Base-by-base conservation (phyloP, 1,140 invertebrate genomes). In the Saccostrea glomerata region DNA sequence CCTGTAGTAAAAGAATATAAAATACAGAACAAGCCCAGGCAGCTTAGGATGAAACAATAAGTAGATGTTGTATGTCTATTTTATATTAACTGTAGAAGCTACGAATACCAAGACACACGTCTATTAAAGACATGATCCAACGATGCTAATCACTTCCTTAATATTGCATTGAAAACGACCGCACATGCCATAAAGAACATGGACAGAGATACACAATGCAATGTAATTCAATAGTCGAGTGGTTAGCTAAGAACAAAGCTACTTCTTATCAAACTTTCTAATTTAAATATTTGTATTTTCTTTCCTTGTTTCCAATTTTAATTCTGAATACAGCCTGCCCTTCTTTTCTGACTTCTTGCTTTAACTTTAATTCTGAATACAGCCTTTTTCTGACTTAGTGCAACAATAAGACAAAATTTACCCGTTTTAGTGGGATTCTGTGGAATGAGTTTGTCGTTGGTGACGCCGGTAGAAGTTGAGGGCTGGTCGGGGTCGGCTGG, bases 1-100 rank as follows among this genome's bases (percentile, higher is more conserved):
- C 94, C 94, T 94, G 88, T 20, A 40, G 54, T n/a, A 47, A 30
- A n/a, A 20, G 15, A 82, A 54, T 13, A 15, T 17, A 82, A 36
- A 47, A 47, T 47, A 20, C 54, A 36, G 20, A 20, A 82, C 30
- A 17, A 7, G 5, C 47, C 47, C 5, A 47, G 5, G 9, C 47
- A 47, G 6, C 47, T 47, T 47, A 5, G 47, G 47, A 47, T 47
- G 9, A 47, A 47, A 47, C 9, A 47, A 9, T 9, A 1, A 7
- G 9, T 5, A 47, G 6, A 47, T 47, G 40, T 47, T 47, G 47
- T 47, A 47, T 47, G 47, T 6, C 2, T 47, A 47, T 47, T 47
- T 47, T 47, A 63, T 63, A 63, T 17, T 13, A 25, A 36, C 13
- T 77, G 70, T 77, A 77, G 70, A 77, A 77, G 70, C 70, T 77